Base-by-base conservation (phyloP, 1,140 invertebrate species). In the Maniola jurtina region DNA sequence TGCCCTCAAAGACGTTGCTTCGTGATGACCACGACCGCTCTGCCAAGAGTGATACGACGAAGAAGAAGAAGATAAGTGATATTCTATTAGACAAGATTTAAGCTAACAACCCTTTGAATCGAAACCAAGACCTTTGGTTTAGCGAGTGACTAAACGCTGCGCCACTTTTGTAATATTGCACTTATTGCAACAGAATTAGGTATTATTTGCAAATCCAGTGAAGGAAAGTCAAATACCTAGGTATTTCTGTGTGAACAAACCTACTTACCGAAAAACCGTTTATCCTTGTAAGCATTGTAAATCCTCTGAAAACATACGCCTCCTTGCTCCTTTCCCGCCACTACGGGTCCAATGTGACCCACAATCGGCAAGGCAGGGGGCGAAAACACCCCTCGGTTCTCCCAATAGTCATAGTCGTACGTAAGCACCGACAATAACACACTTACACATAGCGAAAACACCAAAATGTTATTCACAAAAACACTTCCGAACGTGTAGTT, bases 331-430 rank as follows among this genome's bases (percentile, higher is more conserved):
- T 80, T 86, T 52, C 86, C 81, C 14, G 73, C 73, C 1, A 82
- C 83, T 55, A 89, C 80, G 0, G 83, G 71, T 35, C 72, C 59
- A 10, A 90, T 90, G 58, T 90, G 86, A 0, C 88, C 88, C 2
- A 89, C 84, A 0, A 90, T 62, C 5, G 84, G 88, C 73, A 71
- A 72, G 0, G 80, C 81, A 0, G 88, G 84, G 2, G 88, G 88
- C 0, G 86, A 83, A 42, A 84, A 87, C 40, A 90, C 75, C 0
- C 88, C 88, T 14, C 73, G 66, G 0, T 68, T 38, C 16, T 13
- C 55, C 88, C 88, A 90, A 64, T 90, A 89, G 56, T 88, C 86
- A 70, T 88, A 78, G 63, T 88, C 85, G 13, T 87, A 89, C 1
- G 84, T 90, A 11, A 82, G 61, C 14, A 88, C 25, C 33, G 79